Evolutionary conservation across 2,888 invertebrate genomes (phyloP), one percentile per base, ranked within the genome.

Genomic region (Sphecodes monilicornis): DNA sequence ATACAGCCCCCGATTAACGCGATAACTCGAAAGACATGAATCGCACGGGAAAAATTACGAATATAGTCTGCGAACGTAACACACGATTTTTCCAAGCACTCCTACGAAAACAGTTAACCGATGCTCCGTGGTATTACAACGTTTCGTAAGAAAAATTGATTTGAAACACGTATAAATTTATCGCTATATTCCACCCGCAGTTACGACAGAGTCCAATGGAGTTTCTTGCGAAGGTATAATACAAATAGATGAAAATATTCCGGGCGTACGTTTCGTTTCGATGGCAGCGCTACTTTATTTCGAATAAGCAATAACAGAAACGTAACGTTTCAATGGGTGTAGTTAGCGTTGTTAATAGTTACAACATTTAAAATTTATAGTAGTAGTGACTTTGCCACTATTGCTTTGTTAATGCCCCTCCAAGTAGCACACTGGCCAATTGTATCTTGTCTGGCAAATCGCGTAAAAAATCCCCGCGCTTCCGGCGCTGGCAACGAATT

Each of bases 381-480:
- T 80, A 76, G 71, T 77, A 71, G 86, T 82, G 43, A 70, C 81
- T 82, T 80, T 86, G 39, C 46, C 77, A 43, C 78, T 72, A 79
- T 78, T 71, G 83, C 73, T 80, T 85, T 76, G 78, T 79, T 83
- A 75, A 82, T 79, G 54, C 85, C 82, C 82, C 84, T 81, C 85
- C 80, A 75, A 54, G n/a, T 74, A 36, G 5, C 50, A 13, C 43
- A 43, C 74, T 81, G 74, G 77, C 90, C 91, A 91, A 92, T 92
- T 83, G 73, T 66, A 85, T 85, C 36, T 29, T 76, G 46, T 54
- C 73, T 86, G 72, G 72, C 85, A 75, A 78, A 79, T 76, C 72
- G 82, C 79, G 74, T 84, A 84, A 91, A 89, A 92, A 90, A 91
- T 89, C 76, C 78, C 86, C 82, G 84, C 87, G 82, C 85, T 91